These are phyloP conservation scores for Melanogrammus aeglefinus DNA, from an alignment of 2,797 vertebrate species.

Conservation along the genomic window DNA sequence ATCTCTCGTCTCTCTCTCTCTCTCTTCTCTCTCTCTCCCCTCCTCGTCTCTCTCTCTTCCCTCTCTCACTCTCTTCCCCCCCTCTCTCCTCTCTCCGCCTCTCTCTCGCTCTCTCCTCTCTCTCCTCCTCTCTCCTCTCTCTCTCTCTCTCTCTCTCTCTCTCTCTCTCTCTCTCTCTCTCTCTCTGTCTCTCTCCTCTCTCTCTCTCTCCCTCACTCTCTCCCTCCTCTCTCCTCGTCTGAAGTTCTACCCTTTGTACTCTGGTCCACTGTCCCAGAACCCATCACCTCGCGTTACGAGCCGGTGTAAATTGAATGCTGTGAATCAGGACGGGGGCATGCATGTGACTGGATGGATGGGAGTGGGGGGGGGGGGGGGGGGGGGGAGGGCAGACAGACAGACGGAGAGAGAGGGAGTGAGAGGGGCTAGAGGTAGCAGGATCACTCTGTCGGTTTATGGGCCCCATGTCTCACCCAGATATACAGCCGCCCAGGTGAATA, in stretches of 20 bases:
- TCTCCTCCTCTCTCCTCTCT: too few species aligned
- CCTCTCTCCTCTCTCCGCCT: not conserved
- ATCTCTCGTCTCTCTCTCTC: too few species aligned
- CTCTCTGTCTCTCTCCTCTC: slow-evolving; percentile 10
- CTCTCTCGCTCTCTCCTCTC: not conserved
- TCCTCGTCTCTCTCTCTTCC: not conserved
- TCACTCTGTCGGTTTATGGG: slow-evolving; percentile 67
- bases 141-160: too few species aligned
- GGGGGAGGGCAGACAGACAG: slow-evolving; percentile 7
- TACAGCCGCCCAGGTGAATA: slow-evolving; percentile 45
- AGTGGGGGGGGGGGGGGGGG: slow-evolving; percentile 36
- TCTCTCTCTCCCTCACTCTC: not conserved
- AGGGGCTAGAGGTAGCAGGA: too few species aligned
- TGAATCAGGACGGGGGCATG: slow-evolving; percentile 63
- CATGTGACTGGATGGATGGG: slow-evolving; percentile 55
- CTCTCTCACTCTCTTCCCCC: slow-evolving; percentile 3
- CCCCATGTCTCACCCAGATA: slow-evolving; percentile 60
- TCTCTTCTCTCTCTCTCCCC: not conserved
- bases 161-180: slow-evolving; percentile 3
- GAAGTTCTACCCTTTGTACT: not conserved
- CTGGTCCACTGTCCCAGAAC: slow-evolving; percentile 50
- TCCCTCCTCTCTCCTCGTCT: not conserved
- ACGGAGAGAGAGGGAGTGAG: slow-evolving; percentile 32
- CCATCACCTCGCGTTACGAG: slow-evolving; percentile 67
- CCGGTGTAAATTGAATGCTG: slow-evolving; percentile 70